Evolutionary conservation across 2,888 invertebrate species (phyloP).

Genomic region (Cataglyphis rosenhaueri): DNA sequence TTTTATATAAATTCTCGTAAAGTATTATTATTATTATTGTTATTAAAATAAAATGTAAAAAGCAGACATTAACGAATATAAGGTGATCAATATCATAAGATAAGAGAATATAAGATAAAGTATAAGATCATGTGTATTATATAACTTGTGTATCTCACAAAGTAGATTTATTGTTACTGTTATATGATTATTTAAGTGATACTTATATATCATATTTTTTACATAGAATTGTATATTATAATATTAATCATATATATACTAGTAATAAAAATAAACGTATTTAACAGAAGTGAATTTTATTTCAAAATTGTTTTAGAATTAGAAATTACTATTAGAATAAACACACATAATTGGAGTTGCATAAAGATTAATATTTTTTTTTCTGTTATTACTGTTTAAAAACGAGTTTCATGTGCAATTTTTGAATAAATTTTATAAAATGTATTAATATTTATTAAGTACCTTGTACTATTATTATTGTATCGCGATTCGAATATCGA

Average conservation of each 20-base stretch:
- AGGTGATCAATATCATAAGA: background rate
- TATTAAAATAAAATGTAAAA: background rate
- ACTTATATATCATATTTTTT: slow-evolving; percentile 49
- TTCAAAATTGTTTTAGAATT: background rate
- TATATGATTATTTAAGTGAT: slow-evolving; percentile 42
- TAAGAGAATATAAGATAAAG: too few species aligned
- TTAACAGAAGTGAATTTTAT: background rate
- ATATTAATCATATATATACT: slow-evolving; percentile 16
- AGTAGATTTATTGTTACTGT: slow-evolving; percentile 45
- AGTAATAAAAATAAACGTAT: slow-evolving; percentile 27
- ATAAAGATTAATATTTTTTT: background rate
- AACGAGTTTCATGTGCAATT: background rate
- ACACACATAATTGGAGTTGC: background rate
- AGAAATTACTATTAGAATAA: background rate
- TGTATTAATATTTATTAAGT: background rate
- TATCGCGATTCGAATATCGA: too few species aligned
- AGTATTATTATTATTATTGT: slow-evolving; percentile 32
- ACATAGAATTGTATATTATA: slow-evolving; percentile 43
- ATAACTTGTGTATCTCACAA: slow-evolving; percentile 37
- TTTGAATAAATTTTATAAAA: background rate
- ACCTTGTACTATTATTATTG: background rate
- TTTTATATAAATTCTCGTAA: slow-evolving; percentile 5
- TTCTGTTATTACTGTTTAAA: background rate
- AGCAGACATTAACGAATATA: background rate
- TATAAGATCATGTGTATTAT: slow-evolving; percentile 8